These are phyloP conservation scores for Pogonus chalceus DNA, from an alignment of 1,140 invertebrate species.

Conservation along the genomic window DNA sequence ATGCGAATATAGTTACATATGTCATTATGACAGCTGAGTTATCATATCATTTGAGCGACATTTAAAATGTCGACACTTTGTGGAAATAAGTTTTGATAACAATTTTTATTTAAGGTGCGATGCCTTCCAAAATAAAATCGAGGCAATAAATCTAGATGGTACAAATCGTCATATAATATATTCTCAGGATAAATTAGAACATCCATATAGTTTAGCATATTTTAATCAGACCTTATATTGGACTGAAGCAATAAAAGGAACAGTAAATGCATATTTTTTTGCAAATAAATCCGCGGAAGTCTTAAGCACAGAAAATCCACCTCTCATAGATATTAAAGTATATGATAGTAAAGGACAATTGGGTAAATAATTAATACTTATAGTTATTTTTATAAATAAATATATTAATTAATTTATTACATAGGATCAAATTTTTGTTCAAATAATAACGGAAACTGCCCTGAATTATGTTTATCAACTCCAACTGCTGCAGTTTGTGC, in stretches of 20 bases:
- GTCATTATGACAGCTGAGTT: conserved; percentile 17
- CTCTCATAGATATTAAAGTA: conserved; percentile 52
- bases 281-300: conserved; percentile 33
- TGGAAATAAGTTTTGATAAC: not conserved
- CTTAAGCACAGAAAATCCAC: conserved; percentile 41
- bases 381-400: conserved; percentile 1
- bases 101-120: conserved; percentile 43
- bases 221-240: conserved; percentile 55
- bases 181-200: conserved; percentile 42
- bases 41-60: not conserved
- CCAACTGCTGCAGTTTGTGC: conserved; percentile 40
- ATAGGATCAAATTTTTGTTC: conserved; percentile 39
- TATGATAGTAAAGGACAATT: conserved; percentile 42
- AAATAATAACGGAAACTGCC: conserved; percentile 34
- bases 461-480: conserved; percentile 47
- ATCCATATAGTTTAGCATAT: conserved; percentile 65
- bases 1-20: conserved; percentile 10
- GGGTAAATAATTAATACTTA: not conserved
- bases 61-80: not conserved
- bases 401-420: conserved; percentile 8
- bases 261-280: conserved; percentile 40
- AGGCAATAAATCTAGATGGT: conserved; percentile 65
- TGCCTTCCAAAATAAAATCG: conserved; percentile 57
- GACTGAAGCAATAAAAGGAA: conserved; percentile 55
- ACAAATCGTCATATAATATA: conserved; percentile 48